Evolutionary conservation across 2,888 invertebrate genomes (phyloP).

Genomic region (Xanthostigma xanthostigma): DNA sequence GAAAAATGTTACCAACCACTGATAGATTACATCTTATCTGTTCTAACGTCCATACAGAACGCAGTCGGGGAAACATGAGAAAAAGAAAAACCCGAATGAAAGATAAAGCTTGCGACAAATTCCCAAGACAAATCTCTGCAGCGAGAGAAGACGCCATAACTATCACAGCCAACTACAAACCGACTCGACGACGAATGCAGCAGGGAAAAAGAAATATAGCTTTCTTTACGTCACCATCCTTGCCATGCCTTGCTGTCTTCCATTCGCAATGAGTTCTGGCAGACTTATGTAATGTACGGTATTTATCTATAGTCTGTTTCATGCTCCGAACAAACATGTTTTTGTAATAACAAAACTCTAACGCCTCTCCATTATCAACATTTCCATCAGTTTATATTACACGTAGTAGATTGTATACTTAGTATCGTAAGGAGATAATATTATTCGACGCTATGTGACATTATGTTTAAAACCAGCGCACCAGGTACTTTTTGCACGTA

Average conservation of each 20-base stretch:
- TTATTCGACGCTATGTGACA: no score
- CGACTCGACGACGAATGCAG: no score
- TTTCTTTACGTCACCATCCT: no score
- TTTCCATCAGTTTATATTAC: background rate
- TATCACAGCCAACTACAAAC: no score
- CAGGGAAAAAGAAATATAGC: no score
- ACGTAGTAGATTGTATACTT: no score
- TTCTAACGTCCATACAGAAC: no score
- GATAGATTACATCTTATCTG: no score
- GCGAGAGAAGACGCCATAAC: background rate
- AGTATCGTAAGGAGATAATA: no score
- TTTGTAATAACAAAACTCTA: background rate
- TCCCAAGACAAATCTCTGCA: constrained; percentile 6
- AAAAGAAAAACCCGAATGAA: constrained; percentile 2
- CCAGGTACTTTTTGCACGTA: no score
- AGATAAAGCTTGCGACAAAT: constrained; percentile 6
- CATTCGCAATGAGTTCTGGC: background rate
- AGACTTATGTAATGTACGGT: background rate
- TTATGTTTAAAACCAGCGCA: no score
- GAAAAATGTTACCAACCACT: no score
- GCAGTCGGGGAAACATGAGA: background rate
- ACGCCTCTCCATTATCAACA: background rate
- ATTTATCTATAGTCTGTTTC: background rate
- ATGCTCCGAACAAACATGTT: background rate
- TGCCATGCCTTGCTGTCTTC: background rate